These are phyloP conservation scores for honey bee (Apis mellifera) DNA, from an alignment of 1,140 invertebrate species.

Conservation along the genomic window DNA sequence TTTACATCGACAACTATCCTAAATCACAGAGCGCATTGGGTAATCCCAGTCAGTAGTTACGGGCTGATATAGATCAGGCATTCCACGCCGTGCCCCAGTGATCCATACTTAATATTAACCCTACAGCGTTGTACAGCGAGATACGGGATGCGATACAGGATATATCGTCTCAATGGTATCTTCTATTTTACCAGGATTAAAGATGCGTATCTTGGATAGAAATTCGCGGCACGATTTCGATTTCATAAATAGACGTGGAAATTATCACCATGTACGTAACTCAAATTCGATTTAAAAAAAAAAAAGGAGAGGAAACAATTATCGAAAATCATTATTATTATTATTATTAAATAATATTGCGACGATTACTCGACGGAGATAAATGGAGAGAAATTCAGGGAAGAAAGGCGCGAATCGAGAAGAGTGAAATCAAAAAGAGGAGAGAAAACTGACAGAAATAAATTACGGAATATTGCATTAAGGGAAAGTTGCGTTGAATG, in stretches of 20 bases:
- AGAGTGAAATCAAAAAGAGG: neutral
- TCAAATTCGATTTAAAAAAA: no score
- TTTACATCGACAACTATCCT: neutral
- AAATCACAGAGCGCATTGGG: neutral
- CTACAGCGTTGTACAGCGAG: neutral
- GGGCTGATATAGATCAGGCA: constrained; percentile 34
- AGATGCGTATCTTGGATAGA: constrained; percentile 4
- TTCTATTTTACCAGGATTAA: constrained; percentile 9
- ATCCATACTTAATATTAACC: constrained; percentile 30
- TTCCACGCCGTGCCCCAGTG: constrained; percentile 4
- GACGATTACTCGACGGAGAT: neutral
- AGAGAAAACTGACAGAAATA: constrained; percentile 16
- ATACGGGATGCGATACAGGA: neutral
- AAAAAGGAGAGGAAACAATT: no score
- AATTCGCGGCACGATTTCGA: neutral
- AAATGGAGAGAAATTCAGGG: neutral
- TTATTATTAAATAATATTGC: no score
- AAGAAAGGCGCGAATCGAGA: neutral
- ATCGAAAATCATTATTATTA: no score
- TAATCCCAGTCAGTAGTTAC: constrained; percentile 26
- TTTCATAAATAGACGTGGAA: no score
- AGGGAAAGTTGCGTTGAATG: neutral
- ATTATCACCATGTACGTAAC: no score
- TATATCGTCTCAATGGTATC: neutral
- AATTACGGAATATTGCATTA: constrained; percentile 7